These are phyloP conservation scores for Craseonycteris thonglongyai DNA, from an alignment of 2,113 vertebrate species.

Conservation along the genomic window DNA sequence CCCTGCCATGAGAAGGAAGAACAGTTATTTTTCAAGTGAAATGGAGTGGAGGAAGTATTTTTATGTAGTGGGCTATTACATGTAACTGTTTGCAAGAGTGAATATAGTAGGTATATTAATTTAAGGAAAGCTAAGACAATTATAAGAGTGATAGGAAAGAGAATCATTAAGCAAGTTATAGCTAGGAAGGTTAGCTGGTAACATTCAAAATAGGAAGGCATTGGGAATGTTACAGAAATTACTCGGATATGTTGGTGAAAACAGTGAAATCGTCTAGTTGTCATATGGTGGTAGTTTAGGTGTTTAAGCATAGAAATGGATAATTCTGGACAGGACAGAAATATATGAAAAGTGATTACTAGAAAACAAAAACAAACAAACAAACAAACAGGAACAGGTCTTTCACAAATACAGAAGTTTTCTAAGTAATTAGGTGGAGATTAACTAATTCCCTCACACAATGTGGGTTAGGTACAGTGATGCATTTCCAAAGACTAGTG, in stretches of 20 bases:
- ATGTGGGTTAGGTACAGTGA: not conserved
- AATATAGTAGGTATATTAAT: not conserved
- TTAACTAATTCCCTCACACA: too few species aligned
- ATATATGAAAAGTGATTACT: too few species aligned
- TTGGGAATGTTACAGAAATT: not conserved
- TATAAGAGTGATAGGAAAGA: too few species aligned
- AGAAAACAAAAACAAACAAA: too few species aligned
- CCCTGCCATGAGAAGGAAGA: not conserved
- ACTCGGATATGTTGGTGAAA: not conserved
- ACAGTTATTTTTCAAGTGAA: not conserved
- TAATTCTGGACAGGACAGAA: not conserved
- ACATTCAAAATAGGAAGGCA: not conserved
- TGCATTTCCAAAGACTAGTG: not conserved
- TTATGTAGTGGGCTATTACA: not conserved
- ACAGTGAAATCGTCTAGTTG: not conserved
- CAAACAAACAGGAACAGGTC: too few species aligned
- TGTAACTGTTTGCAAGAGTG: not conserved
- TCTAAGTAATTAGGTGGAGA: too few species aligned
- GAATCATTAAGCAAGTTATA: not conserved
- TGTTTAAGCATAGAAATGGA: not conserved
- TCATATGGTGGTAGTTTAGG: not conserved
- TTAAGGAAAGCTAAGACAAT: not conserved
- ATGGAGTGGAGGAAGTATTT: not conserved
- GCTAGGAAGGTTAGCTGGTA: not conserved
- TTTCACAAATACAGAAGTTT: not conserved